Evolutionary conservation across 2,113 vertebrate genomes (phyloP), one percentile per base, ranked within the genome.

Genomic region (Nibea coibor): DNA sequence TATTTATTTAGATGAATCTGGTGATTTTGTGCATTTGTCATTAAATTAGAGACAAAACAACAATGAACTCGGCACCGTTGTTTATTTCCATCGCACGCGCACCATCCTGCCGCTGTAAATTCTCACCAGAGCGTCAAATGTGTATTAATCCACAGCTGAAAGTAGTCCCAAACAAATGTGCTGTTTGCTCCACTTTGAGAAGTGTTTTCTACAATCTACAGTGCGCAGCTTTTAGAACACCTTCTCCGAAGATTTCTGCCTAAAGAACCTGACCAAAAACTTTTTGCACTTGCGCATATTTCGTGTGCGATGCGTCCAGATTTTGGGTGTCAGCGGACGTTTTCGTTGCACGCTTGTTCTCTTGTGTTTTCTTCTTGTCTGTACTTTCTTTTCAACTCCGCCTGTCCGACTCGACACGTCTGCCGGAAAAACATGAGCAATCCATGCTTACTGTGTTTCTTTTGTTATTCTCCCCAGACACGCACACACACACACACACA

Each of bases 381-480:
- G 1, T 19, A 75, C 72, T 76, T 45, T 76, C 42, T 66, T 51
- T 71, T 35, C 14, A 0, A 75, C 78, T 85, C 75, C 77, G 71
- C 83, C 70, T 43, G 16, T 78, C 59, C 54, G 68, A 79, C 62
- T 82, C 26, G 39, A 57, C 26, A 48, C 48, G 26, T 70, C 78
- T 19, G 57, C 47, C 58, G 39, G 31, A 71, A 72, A 84, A 88
- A 81, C 68, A 62, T 42, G 66, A 85, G 87, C 50, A 31, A 28
- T 16, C 28, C 53, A 39, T 17, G 43, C 70, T 66, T 45, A 39
- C 59, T 64, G 58, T 54, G 31, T 76, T 22, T 69, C 72, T 75
- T 63, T 87, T 85, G 74, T 84, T 62, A 72, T 66, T 70, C 42
- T 75, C 35, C 58, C 48, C 88, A 85, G 65, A 85, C 82, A 87